Evolutionary conservation across 2,888 invertebrate genomes (phyloP).

Genomic region (Drosophila yooni): DNA sequence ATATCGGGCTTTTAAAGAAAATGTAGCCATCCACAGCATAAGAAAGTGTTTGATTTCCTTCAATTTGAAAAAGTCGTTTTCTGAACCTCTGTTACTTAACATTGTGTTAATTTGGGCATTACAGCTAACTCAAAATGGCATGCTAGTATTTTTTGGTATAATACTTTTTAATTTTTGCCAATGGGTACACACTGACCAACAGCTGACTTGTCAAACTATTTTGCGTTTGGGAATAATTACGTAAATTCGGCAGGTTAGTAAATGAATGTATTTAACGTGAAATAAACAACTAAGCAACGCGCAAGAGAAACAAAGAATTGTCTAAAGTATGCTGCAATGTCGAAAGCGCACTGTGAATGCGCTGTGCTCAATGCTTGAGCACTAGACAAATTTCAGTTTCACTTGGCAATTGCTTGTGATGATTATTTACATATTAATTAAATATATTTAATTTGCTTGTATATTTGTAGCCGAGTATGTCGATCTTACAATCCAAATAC

Average conservation of each 20-base stretch:
- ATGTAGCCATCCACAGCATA: background rate
- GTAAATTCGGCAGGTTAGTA: conserved; percentile 78
- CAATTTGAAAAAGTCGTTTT: background rate
- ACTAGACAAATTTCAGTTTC: background rate
- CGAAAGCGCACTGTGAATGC: background rate
- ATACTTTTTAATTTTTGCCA: background rate
- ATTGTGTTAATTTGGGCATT: background rate
- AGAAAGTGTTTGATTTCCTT: background rate
- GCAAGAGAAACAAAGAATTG: background rate
- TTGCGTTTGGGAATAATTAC: conserved; percentile 64
- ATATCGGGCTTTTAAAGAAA: background rate
- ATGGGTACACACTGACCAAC: conserved; percentile 42
- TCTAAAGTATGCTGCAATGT: background rate
- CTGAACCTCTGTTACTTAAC: conserved; percentile 3
- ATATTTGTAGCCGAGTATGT: conserved; percentile 66
- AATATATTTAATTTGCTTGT: background rate
- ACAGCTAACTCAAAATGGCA: conserved; percentile 19
- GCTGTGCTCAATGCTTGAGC: background rate
- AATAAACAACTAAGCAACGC: background rate
- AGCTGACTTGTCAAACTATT: conserved; percentile 48
- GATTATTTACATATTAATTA: conserved; percentile 23
- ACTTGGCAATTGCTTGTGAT: conserved; percentile 14
- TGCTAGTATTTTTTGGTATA: conserved; percentile 28
- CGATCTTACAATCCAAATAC: conserved; percentile 84
- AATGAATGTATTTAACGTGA: conserved; percentile 22